Conservation (phyloP, 2,113 vertebrate genomes). For the Triplophysa tibetana region DNA sequence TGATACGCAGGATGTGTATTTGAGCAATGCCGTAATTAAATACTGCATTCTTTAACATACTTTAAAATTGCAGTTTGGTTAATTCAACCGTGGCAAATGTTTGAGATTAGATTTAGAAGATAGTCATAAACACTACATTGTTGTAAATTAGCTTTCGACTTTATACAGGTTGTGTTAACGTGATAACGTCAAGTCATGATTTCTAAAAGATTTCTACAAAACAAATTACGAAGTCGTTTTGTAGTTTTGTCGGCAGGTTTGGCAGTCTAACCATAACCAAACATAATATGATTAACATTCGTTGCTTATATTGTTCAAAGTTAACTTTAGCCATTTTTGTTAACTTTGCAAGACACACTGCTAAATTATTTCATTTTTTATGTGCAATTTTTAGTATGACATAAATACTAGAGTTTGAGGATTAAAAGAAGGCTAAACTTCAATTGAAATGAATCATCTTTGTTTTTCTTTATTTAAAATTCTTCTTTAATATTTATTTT, state of each 20-base stretch:
- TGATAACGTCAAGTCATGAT: background rate
- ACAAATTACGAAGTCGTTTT: background rate
- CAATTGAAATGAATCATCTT: background rate
- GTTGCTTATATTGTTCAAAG: constrained; percentile 6
- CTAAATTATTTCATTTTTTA: constrained; percentile 14
- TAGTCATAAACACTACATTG: constrained; percentile 12
- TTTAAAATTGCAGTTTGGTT: background rate
- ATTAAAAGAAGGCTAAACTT: constrained; percentile 34
- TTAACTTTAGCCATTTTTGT: background rate
- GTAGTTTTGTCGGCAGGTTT: constrained; percentile 4
- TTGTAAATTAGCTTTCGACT: constrained; percentile 12
- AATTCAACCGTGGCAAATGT: background rate
- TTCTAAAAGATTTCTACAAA: constrained; percentile 19
- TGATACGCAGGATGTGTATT: constrained; percentile 2
- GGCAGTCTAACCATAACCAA: constrained; percentile 5
- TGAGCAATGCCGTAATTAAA: constrained; percentile 1
- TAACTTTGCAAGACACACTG: background rate
- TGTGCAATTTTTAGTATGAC: constrained; percentile 35
- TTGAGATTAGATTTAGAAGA: constrained; percentile 3
- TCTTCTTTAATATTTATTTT: background rate
- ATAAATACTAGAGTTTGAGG: constrained; percentile 23
- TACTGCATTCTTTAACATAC: background rate
- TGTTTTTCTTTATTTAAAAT: constrained; percentile 1
- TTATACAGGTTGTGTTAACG: background rate
- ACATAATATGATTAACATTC: background rate